phyloP scores from a whole-genome alignment of 1,140 invertebrate genomes.

The Cotesia chilonis region DNA sequence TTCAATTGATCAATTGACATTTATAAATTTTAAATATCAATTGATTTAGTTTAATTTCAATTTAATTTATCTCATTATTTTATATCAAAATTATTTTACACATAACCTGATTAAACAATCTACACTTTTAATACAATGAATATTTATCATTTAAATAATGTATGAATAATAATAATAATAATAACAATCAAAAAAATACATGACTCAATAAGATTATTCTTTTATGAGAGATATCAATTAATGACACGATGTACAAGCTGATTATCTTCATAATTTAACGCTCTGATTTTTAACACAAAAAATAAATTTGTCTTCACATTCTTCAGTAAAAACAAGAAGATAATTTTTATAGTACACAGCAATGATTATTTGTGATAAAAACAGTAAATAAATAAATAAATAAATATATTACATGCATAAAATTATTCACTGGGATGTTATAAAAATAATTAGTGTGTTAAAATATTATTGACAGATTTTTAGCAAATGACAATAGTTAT shows the following conservation, averaged over 20 bases:
- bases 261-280: neutral
- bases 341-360: neutral
- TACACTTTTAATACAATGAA: neutral
- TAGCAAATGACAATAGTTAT: too few species aligned
- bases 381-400: neutral
- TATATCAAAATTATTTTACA: neutral
- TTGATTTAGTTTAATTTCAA: neutral
- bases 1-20: slow-evolving; percentile 27
- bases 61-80: too few species aligned
- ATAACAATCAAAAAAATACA: neutral
- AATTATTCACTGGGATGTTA: too few species aligned
- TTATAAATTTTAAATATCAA: slow-evolving; percentile 27
- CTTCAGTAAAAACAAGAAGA: too few species aligned
- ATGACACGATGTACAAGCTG: neutral
- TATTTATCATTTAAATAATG: neutral
- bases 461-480: slow-evolving; percentile 9
- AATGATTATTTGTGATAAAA: neutral
- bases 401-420: too few species aligned
- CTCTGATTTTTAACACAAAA: neutral
- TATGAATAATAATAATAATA: neutral
- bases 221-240: slow-evolving; percentile 38
- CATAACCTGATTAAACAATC: neutral
- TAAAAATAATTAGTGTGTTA: neutral
- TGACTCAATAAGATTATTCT: slow-evolving; percentile 24
- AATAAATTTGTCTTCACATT: neutral